Conservation (phyloP, 1,140 invertebrate genomes). For the Melitaea cinxia region DNA sequence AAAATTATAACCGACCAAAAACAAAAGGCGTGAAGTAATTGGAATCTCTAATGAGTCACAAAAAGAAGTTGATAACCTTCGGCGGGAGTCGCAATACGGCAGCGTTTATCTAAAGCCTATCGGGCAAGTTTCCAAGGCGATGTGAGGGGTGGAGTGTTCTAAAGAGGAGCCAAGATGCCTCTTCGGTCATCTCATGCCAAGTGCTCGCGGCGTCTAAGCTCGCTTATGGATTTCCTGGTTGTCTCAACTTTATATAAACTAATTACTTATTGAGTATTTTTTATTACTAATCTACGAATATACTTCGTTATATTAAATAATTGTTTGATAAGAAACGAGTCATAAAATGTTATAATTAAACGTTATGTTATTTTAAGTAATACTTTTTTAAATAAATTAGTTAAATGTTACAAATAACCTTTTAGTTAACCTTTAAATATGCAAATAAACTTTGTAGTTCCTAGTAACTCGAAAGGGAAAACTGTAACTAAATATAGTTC, state of each 20-base stretch:
- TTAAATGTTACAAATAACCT: neutral
- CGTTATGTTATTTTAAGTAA: too few relatives aligned
- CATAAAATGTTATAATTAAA: too few relatives aligned
- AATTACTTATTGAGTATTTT: conserved; percentile 19
- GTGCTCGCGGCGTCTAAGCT: conserved; percentile 38
- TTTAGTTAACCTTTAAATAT: neutral
- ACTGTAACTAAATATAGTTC: conserved; percentile 26
- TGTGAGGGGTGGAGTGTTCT: conserved; percentile 35
- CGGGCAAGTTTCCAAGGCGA: conserved; percentile 69
- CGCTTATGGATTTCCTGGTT: conserved; percentile 26
- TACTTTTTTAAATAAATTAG: neutral
- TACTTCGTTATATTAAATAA: too few relatives aligned
- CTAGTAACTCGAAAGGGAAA: conserved; percentile 3
- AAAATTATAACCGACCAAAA: conserved; percentile 18
- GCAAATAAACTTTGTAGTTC: conserved; percentile 1
- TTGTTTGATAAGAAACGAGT: too few relatives aligned
- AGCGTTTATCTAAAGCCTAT: conserved; percentile 65
- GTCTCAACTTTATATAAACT: conserved; percentile 24
- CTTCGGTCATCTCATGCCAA: conserved; percentile 55
- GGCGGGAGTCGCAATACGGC: conserved; percentile 31
- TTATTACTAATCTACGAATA: too few relatives aligned
- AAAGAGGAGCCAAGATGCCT: conserved; percentile 54
- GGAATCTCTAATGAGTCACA: conserved; percentile 30
- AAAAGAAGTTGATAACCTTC: conserved; percentile 33
- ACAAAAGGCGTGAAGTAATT: conserved; percentile 22